Base-by-base conservation (phyloP, 1,140 invertebrate genomes). In the Bombus waltoni region DNA sequence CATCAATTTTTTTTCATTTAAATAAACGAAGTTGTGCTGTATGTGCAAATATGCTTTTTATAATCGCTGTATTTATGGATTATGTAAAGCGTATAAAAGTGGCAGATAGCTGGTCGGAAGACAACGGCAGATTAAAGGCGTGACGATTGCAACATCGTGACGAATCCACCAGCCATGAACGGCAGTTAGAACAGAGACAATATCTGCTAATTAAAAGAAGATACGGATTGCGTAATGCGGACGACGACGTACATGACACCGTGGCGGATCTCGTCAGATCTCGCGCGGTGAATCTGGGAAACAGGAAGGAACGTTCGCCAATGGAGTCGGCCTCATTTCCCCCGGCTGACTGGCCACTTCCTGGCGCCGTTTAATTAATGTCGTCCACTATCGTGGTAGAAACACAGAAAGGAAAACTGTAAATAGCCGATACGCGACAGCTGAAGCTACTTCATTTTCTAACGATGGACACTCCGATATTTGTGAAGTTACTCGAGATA, bases 141-240 rank as follows among this genome's bases (percentile, higher is more conserved):
- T 74, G 75, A 40, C 77, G 85, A 89, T 89, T 89, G 88, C 88
- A 70, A 89, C 72, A 89, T 65, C 62, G 78, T 47, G 75, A 80
- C 40, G 70, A 57, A 66, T 68, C 42, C 42, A 79, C 70, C 18
- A 44, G 66, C 81, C 76, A 65, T 78, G 74, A 74, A 75, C 75
- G 68, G 40, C 82, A 25, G 59, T 38, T 82, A 40, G 35, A 71
- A 68, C 6, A 28, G 25, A 53, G 62, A 86, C 65, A 77, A 88
- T 81, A 75, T 86, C 74, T 47, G 81, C 59, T 89, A 86, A 89
- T 89, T 89, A 89, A 86, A 59, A 88, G 72, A 28, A 40, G 77
- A 86, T 38, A 80, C 47, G 57, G 53, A 72, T 89, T 89, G 71
- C 84, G 66, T 83, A 89, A 89, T 15, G 73, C 28, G 42, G 13